phyloP scores from a whole-genome alignment of 2,113 vertebrate genomes.

The Nibea coibor region DNA sequence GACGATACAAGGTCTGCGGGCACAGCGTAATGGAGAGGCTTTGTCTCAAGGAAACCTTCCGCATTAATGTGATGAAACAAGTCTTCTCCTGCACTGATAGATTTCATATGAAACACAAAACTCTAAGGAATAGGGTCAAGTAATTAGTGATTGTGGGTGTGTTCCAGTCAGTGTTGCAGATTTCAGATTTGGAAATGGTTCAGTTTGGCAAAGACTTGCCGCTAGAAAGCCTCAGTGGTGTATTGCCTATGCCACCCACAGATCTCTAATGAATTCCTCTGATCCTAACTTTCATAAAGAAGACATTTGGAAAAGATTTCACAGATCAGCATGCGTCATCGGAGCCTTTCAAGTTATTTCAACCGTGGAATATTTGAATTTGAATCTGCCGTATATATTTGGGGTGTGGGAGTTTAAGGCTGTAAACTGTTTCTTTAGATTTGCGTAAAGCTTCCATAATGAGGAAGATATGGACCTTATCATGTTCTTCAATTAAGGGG shows the following conservation, averaged over 20 bases:
- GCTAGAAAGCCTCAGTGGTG: constrained; percentile 52
- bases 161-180: constrained; percentile 56
- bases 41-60: constrained; percentile 57
- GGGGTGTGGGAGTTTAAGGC: constrained; percentile 78
- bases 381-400: constrained; percentile 56
- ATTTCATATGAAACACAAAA: constrained; percentile 9
- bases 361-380: constrained; percentile 68
- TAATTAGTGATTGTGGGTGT: constrained; percentile 53
- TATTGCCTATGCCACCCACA: constrained; percentile 76
- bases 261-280: constrained; percentile 77
- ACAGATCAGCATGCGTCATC: constrained; percentile 65
- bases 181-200: constrained; percentile 75
- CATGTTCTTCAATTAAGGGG: constrained; percentile 43
- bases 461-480: constrained; percentile 76
- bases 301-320: constrained; percentile 76
- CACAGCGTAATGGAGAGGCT: constrained; percentile 57
- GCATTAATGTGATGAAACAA: constrained; percentile 43
- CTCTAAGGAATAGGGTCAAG: constrained; percentile 47
- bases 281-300: constrained; percentile 79
- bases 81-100: constrained; percentile 16
- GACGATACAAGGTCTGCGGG: constrained; percentile 47
- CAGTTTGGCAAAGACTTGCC: constrained; percentile 64
- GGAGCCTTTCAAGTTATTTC: constrained; percentile 73
- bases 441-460: constrained; percentile 80
- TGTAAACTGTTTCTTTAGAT: constrained; percentile 69